phyloP scores from a whole-genome alignment of 2,113 vertebrate genomes.

The Hymenochirus boettgeri region DNA sequence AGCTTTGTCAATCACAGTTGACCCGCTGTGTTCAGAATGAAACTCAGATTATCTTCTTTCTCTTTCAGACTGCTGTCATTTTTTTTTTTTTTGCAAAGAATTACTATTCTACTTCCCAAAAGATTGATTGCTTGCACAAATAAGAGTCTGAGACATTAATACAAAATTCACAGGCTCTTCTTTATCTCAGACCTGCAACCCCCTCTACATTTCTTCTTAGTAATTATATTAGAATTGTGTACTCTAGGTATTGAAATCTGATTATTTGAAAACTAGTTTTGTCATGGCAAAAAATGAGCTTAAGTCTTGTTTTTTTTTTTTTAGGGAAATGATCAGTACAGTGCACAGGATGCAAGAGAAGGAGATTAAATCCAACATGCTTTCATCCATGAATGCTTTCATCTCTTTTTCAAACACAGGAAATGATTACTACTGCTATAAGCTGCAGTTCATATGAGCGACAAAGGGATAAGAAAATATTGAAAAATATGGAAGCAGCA shows the following conservation, averaged over 20 bases:
- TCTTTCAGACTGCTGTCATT: conserved; percentile 75
- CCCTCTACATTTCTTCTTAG: conserved; percentile 73
- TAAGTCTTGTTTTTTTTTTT: conserved; percentile 80
- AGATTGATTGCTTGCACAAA: conserved; percentile 82
- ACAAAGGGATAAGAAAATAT: conserved; percentile 78
- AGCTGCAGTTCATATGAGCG: conserved; percentile 75
- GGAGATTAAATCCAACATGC: conserved; percentile 93
- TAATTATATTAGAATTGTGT: conserved; percentile 82
- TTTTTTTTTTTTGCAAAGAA: conserved; percentile 72
- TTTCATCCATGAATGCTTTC: conserved; percentile 96
- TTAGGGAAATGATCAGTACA: conserved; percentile 74
- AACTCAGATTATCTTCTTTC: conserved; percentile 81
- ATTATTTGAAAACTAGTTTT: conserved; percentile 79
- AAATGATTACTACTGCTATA: conserved; percentile 81
- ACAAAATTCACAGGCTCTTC: conserved; percentile 77
- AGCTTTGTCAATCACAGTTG: conserved; percentile 80
- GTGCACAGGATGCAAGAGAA: conserved; percentile 78
- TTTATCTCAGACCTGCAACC: conserved; percentile 79
- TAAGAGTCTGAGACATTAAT: conserved; percentile 80
- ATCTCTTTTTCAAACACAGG: conserved; percentile 86
- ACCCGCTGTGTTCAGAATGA: conserved; percentile 79
- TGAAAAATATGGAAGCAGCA: conserved; percentile 74
- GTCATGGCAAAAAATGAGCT: conserved; percentile 81
- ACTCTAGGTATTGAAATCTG: conserved; percentile 77
- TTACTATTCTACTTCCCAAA: conserved; percentile 76